Base-by-base conservation (phyloP, 1,140 invertebrate genomes). In the Scaptomyza graminum region DNA sequence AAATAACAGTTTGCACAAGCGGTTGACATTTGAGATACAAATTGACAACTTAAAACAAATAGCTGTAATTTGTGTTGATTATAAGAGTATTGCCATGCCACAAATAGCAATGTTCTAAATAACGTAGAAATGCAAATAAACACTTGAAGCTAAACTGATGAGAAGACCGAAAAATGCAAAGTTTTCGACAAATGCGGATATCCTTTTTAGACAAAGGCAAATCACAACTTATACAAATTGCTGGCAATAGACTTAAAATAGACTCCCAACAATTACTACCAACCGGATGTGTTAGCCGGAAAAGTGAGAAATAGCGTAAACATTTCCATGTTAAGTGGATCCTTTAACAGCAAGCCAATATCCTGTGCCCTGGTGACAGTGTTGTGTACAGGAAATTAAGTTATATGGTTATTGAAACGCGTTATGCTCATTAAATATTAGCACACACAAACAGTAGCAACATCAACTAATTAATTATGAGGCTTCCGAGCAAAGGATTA, bases 361-460 rank as follows among this genome's bases (percentile, higher is more conserved):
- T 34, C 31, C 31, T 34, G 31, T 9, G 31, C 2, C 1, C 61
- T 37, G 66, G 37, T 39, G 13, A 18, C 50, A 52, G 11, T 47
- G 31, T 50, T 5, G 41, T 15, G n/a, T 5, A 11, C 47, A 50
- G 64, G 64, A 73, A 73, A 67, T 67, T 67, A 50, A 55, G 56
- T 68, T 73, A 73, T 34, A 50, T 12, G 63, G 12, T 55, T 66
- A 65, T 59, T 64, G 51, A 37, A 44, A 52, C 16, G 39, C 56
- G 50, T 50, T 73, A 68, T 73, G 64, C 69, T 61, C 69, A 61
- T 68, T 73, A 57, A 64, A 52, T 65, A 73, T 61, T 55, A 49
- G 3, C 52, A 34, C 31, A 34, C 31, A 34, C 31, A 34, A 0
- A 8, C 31, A 34, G 31, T 8, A 5, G 12, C 5, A 55, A 12